Percentiles rank a stretch among this genome's conserved stretches.
Conservation (phyloP, 2,888 invertebrate species). For the Trichogramma evanescens region DNA sequence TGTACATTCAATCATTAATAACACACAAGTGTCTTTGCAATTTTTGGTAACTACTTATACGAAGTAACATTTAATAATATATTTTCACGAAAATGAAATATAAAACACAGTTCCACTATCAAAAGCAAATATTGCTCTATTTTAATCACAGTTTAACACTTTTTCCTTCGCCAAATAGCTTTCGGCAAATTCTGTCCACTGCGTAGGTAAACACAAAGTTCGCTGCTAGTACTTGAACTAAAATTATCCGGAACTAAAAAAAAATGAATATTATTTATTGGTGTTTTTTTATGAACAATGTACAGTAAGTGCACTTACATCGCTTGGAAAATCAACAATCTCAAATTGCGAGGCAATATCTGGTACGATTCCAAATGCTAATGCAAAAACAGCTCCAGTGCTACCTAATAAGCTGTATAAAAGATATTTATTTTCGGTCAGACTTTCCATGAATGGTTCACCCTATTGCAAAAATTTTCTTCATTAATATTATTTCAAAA, state of each 20-base stretch:
- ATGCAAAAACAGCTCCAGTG: conserved; percentile 70
- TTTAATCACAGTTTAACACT: conserved; percentile 41
- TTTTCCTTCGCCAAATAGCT: conserved; percentile 78
- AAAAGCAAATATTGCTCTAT: conserved; percentile 16
- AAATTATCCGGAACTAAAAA: conserved; percentile 77
- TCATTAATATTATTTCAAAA: background rate
- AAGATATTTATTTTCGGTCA: conserved; percentile 84
- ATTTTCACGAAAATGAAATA: conserved; percentile 19
- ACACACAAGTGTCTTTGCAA: conserved; percentile 14
- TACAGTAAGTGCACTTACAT: conserved; percentile 57
- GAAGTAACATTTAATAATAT: conserved; percentile 24
- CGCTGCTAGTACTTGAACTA: conserved; percentile 74
- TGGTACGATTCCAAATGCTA: conserved; percentile 79
- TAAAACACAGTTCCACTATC: conserved; percentile 14
- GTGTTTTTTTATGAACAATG: background rate
- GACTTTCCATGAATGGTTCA: conserved; percentile 96
- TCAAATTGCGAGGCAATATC: conserved; percentile 86
- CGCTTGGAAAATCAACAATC: conserved; percentile 86
- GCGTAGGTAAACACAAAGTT: conserved; percentile 82
- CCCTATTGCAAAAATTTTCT: conserved; percentile 58
- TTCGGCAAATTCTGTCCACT: conserved; percentile 77
- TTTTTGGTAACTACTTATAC: conserved; percentile 22
- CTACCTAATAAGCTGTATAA: conserved; percentile 85
- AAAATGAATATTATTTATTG: background rate
- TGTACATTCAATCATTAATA: background rate